phyloP scores from a whole-genome alignment of 2,888 invertebrate genomes.

The Orchesella flavescens region DNA sequence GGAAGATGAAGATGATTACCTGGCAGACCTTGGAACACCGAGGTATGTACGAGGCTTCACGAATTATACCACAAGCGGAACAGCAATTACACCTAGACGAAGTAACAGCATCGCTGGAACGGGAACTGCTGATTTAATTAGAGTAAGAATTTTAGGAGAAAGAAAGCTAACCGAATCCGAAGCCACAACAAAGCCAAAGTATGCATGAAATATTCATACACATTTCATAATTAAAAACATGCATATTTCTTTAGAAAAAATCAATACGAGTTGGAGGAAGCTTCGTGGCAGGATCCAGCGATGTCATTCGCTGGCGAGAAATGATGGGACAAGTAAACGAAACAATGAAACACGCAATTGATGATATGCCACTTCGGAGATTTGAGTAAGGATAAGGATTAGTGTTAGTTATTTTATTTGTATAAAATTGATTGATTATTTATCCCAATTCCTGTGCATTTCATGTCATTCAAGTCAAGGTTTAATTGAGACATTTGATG shows the following conservation, averaged over 20 bases:
- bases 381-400: constrained; percentile 78
- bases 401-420: too few relatives aligned
- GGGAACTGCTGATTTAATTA: constrained; percentile 32
- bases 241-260: constrained; percentile 55
- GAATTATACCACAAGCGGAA: constrained; percentile 19
- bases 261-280: constrained; percentile 46
- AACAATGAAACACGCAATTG: constrained; percentile 86
- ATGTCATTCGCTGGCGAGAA: constrained; percentile 48
- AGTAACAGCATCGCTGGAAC: constrained; percentile 12
- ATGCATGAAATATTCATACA: background rate
- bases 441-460: too few relatives aligned
- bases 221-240: background rate
- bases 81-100: constrained; percentile 35
- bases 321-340: constrained; percentile 78
- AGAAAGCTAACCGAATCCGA: background rate
- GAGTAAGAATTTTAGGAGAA: too few relatives aligned
- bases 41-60: background rate
- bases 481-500: too few relatives aligned
- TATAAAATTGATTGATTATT: too few relatives aligned
- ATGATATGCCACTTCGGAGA: constrained; percentile 88
- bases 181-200: too few relatives aligned
- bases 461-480: background rate
- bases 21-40: constrained; percentile 19
- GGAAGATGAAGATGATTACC: constrained; percentile 30
- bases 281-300: constrained; percentile 49